Evolutionary conservation across 30 jellyfish, hydroid and myxozoan genomes (phyloP).

Genomic region (Aurelia aurita complex sp. Pacific): DNA sequence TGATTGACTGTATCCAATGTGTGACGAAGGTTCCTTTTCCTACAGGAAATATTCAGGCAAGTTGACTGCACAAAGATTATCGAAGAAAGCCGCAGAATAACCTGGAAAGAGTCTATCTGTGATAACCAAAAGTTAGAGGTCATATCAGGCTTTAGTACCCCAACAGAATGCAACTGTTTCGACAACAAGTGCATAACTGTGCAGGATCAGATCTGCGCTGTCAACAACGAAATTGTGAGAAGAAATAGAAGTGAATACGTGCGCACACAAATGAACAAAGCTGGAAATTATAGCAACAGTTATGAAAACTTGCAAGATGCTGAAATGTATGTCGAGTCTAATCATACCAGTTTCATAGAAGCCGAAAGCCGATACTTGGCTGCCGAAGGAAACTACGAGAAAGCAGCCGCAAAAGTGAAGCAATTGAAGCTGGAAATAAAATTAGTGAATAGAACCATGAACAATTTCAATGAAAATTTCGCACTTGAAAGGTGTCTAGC

Average conservation of each 20-base stretch:
- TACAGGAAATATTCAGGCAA: slow-evolving; percentile 34
- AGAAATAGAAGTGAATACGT: slow-evolving; percentile 10
- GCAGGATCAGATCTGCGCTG: slow-evolving; percentile 33
- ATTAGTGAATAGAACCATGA: slow-evolving; percentile 10
- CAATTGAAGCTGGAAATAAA: slow-evolving; percentile 35
- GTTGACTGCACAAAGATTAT: slow-evolving; percentile 42
- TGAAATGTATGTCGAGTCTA: not conserved
- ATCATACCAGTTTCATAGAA: not conserved
- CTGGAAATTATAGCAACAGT: slow-evolving; percentile 32
- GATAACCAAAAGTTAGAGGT: slow-evolving; percentile 3
- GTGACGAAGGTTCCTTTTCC: not conserved
- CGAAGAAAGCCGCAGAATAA: slow-evolving; percentile 7
- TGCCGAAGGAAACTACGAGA: slow-evolving; percentile 42
- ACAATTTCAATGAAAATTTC: slow-evolving; percentile 21
- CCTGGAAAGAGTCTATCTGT: slow-evolving; percentile 54
- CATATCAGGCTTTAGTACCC: slow-evolving; percentile 46
- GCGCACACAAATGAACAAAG: slow-evolving; percentile 23
- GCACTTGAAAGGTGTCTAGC: slow-evolving; percentile 52
- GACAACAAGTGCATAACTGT: slow-evolving; percentile 24
- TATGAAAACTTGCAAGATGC: slow-evolving; percentile 39
- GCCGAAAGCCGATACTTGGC: slow-evolving; percentile 23
- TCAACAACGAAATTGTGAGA: not conserved
- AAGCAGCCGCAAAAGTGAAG: slow-evolving; percentile 10
- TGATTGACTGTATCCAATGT: no score
- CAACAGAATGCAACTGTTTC: slow-evolving; percentile 46